phyloP scores from a whole-genome alignment of 2,888 invertebrate genomes.

The Oscheius sp. region DNA sequence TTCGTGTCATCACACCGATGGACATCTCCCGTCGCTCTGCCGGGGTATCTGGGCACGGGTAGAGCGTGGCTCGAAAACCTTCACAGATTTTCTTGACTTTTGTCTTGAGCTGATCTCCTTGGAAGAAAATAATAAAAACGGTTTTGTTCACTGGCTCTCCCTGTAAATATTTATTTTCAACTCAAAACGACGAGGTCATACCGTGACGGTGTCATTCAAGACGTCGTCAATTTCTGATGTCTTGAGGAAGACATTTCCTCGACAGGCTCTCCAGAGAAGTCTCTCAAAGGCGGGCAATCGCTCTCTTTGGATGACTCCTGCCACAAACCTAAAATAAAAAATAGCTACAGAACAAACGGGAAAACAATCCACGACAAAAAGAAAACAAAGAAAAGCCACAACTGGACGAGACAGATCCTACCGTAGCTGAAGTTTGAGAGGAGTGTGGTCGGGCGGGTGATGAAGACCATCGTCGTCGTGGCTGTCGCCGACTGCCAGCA shows the following conservation, averaged over 20 bases:
- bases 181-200: constrained; percentile 76
- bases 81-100: constrained; percentile 98
- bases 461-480: constrained; percentile 42
- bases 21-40: constrained; percentile 97
- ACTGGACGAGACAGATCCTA: constrained; percentile 1
- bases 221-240: constrained; percentile 91
- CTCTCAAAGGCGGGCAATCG: constrained; percentile 94
- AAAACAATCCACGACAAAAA: background rate
- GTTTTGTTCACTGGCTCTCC: constrained; percentile 95
- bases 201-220: constrained; percentile 90
- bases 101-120: constrained; percentile 97
- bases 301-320: constrained; percentile 94
- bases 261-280: constrained; percentile 96
- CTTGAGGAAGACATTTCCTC: constrained; percentile 94
- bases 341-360: background rate
- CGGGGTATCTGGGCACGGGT: constrained; percentile 97
- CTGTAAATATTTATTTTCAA: constrained; percentile 77
- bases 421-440: constrained; percentile 62
- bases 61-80: constrained; percentile 95
- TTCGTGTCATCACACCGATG: constrained; percentile 92
- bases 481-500: constrained; percentile 37
- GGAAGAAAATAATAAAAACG: constrained; percentile 83
- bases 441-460: constrained; percentile 44
- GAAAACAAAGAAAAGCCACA: constrained; percentile 3
- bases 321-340: constrained; percentile 84